A percentile compares a stretch with the other conserved stretches of the same genome.
These are phyloP conservation scores for Cataglyphis cursor DNA, from an alignment of 2,888 invertebrate genomes.

Conservation along the genomic window DNA sequence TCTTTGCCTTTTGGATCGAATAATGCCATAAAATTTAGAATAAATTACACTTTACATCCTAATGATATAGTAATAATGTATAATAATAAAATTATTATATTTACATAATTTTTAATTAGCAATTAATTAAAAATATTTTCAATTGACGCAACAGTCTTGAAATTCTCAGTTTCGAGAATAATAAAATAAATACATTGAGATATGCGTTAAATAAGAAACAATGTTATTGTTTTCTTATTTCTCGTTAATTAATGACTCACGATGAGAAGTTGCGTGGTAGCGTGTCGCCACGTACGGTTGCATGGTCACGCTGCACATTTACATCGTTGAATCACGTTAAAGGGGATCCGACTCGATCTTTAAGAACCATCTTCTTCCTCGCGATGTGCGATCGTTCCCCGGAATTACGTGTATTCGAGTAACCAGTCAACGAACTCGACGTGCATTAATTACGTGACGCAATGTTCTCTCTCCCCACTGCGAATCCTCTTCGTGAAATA, in stretches of 20 bases:
- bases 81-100: background rate
- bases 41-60: background rate
- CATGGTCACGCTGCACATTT: background rate
- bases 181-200: background rate
- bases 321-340: conserved; percentile 7
- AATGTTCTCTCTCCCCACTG: conserved; percentile 72
- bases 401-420: conserved; percentile 74
- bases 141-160: conserved; percentile 21
- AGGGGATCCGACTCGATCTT: conserved; percentile 16
- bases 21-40: background rate
- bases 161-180: background rate
- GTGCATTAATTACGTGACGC: conserved; percentile 85
- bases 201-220: background rate
- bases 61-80: background rate
- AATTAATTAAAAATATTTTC: too few species aligned
- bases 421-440: conserved; percentile 82
- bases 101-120: background rate
- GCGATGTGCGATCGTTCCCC: conserved; percentile 67
- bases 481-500: conserved; percentile 33
- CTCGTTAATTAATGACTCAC: conserved; percentile 9
- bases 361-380: conserved; percentile 16
- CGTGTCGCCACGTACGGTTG: background rate
- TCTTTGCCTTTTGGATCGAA: background rate
- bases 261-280: background rate
- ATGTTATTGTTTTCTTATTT: background rate